Percentiles rank a stretch among this genome's conserved stretches.
Evolutionary conservation across 35 echinoderm and acorn worm species (phyloP).

Genomic region (Ptychodera flava): DNA sequence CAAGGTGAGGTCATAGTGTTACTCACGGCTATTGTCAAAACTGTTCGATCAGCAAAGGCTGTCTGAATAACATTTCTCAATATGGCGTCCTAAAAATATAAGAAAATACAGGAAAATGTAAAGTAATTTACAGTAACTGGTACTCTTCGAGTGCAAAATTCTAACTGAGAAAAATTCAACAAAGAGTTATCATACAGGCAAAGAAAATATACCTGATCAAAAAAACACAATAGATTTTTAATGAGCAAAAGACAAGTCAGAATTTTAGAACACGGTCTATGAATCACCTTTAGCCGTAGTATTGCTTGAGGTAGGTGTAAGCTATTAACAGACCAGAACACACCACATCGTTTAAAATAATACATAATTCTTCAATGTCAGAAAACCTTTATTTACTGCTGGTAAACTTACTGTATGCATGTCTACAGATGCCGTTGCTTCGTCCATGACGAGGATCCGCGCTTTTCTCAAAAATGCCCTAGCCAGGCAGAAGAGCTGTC

Average conservation of each 20-base stretch:
- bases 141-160: neutral
- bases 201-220: too few relatives aligned
- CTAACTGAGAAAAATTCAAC: neutral
- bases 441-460: slow-evolving; percentile 3
- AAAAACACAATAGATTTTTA: too few relatives aligned
- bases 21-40: slow-evolving; percentile 81
- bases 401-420: neutral
- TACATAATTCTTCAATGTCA: too few relatives aligned
- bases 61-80: slow-evolving; percentile 60
- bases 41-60: slow-evolving; percentile 71
- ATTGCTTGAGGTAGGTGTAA: neutral
- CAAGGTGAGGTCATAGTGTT: too few relatives aligned
- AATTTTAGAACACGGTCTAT: neutral
- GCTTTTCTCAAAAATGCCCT: slow-evolving; percentile 13
- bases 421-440: slow-evolving; percentile 11
- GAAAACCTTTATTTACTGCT: neutral
- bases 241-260: neutral
- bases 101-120: neutral
- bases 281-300: neutral
- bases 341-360: too few relatives aligned
- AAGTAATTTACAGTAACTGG: neutral
- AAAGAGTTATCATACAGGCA: too few relatives aligned
- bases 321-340: neutral
- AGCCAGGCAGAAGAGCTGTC: slow-evolving; percentile 7
- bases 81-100: slow-evolving; percentile 54